Base-by-base conservation (phyloP, 2,113 vertebrate species). In the Rhea americana region DNA sequence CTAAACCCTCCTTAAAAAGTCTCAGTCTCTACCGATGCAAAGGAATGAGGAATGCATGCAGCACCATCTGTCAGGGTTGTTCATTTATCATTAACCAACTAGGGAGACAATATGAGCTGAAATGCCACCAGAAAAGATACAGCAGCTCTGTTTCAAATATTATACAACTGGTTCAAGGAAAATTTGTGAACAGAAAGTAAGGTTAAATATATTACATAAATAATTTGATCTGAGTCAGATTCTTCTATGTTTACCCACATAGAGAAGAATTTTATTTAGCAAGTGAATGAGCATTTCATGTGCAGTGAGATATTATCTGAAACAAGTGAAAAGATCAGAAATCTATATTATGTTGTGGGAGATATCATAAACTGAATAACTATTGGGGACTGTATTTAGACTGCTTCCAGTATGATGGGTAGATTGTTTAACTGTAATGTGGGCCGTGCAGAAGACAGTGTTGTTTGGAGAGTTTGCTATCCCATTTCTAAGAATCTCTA, bases 211-310 rank as follows among this genome's bases (percentile, higher is more conserved):
- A 92, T 87, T 95, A 85, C 94, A 96, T 93, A 95, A 94, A 72
- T 95, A 82, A 96, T 95, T 92, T 94, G 53, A 62, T 89, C 61
- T 87, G 87, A 89, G 87, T 91, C 71, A 91, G 74, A 77, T 87
- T 91, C 55, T 89, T 48, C 43, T 65, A 11, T 77, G 67, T 93
- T 92, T 96, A 82, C 62, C 87, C 67, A 76, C 19, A 89, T 7
- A 87, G 92, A 95, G 89, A 93, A 93, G 50, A 59, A 66, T 58
- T 86, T 94, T 86, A 86, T 89, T 93, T 96, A 90, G 91, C 58
- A 89, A 55, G 67, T 76, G 90, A 94, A 12, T 75, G 62, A 92
- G 47, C 62, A 89, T 95, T 93, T 93, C 17, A 47, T 0, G 0
- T 53, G 8, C 21, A 67, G 30, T 63, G 48, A 95, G 85, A 85